Base-by-base conservation (phyloP, 2,888 invertebrate genomes). In the Gibbula magus region DNA sequence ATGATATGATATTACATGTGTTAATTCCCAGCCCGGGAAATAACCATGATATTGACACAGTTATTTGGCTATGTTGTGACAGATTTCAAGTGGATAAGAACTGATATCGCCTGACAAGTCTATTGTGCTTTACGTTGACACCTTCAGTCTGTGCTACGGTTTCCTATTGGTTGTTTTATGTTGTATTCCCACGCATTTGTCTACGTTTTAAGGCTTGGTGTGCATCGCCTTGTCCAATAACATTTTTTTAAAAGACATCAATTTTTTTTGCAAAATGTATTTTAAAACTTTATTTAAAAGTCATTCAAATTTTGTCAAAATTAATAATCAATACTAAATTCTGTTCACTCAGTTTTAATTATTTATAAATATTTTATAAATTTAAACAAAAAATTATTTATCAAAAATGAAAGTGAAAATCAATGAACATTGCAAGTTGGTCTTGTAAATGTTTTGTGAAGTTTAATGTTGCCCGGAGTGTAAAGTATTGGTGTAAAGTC, bases 111-210 rank as follows among this genome's bases (percentile, higher is more conserved):
- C 70, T 70, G 70, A 70, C 35, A 35, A 20, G 32, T 35, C 32
- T 70, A 32, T 70, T 70, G 70, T 70, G 70, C 70, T 70, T 70
- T 25, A 45, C n/a, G 70, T 70, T 70, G 61, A 61, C 70, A 32
- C 29, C 32, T 35, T 70, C 70, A 70, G 70, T 70, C 70, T 70
- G 70, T 70, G 70, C 35, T 39, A 18, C 20, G 7, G 35, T 32
- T 70, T 70, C 70, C 35, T 32, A 70, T 70, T 70, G 70, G 70
- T 35, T 70, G 70, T 70, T 70, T 70, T n/a, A 35, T 70, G 70
- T 70, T 70, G 70, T 70, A 32, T 39, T 70, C 70, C 70, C 70
- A 20, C 70, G 70, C 70, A 70, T 32, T 61, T 61, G 61, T 61
- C 61, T n/a, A 20, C 61, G 61, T 61, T 25, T 25, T 29, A 61